Evolutionary conservation across 1,140 invertebrate genomes (phyloP).

Genomic region (Ceratitis capitata): DNA sequence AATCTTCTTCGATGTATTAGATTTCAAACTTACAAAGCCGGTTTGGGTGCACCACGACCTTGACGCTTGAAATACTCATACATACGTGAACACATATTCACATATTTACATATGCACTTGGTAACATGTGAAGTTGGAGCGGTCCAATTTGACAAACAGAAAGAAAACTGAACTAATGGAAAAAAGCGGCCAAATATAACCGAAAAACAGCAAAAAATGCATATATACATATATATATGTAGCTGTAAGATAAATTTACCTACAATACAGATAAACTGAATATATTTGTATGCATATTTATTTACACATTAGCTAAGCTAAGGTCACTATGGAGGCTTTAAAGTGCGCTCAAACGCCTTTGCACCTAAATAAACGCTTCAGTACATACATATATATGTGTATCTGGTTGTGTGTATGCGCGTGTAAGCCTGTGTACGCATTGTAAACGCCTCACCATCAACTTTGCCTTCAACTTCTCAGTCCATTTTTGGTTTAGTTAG

Average conservation of each 20-base stretch:
- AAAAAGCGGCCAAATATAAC: neutral
- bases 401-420: no score
- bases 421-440: neutral
- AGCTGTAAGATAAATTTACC: neutral
- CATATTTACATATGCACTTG: no score
- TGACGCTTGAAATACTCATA: constrained; percentile 25
- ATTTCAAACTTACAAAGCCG: neutral
- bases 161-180: neutral
- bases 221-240: neutral
- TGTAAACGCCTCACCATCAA: neutral
- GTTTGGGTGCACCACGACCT: neutral
- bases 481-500: no score
- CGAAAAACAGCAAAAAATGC: neutral
- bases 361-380: no score
- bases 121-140: neutral
- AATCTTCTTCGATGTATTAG: neutral
- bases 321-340: neutral
- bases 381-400: no score
- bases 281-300: neutral
- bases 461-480: neutral
- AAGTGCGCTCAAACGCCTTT: neutral
- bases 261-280: neutral
- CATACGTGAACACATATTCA: no score
- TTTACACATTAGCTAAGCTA: neutral
- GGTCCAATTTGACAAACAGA: neutral